Percentiles rank a stretch among this genome's conserved stretches.
Conservation (phyloP, 1,140 invertebrate species). For the Brachionus rotundiformis region DNA sequence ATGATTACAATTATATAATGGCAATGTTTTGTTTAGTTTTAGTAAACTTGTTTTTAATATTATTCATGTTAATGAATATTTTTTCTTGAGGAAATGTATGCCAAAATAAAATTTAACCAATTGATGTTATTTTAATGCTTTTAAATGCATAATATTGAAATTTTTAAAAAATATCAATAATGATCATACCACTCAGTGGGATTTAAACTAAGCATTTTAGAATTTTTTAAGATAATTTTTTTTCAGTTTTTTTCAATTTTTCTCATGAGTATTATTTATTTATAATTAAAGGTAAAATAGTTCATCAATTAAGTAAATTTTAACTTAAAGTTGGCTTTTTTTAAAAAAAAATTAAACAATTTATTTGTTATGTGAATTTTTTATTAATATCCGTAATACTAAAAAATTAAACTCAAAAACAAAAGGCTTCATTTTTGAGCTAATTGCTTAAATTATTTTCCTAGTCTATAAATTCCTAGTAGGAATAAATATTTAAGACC, state of each 20-base stretch:
- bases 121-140: not conserved
- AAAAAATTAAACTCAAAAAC: not conserved
- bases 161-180: not conserved
- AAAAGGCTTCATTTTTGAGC: not conserved
- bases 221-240: too few relatives aligned
- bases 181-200: too few relatives aligned
- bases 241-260: too few relatives aligned
- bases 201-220: not conserved
- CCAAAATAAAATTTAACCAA: not conserved
- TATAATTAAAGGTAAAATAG: not conserved
- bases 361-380: not conserved
- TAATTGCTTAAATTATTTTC: not conserved
- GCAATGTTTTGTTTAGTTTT: not conserved
- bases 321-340: not conserved
- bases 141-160: not conserved
- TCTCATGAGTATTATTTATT: not conserved
- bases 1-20: not conserved
- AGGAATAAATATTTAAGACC: not conserved
- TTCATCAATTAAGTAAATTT: not conserved
- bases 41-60: constrained; percentile 9
- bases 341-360: not conserved
- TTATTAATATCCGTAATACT: not conserved
- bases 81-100: not conserved
- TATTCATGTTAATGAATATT: not conserved
- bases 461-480: not conserved